A percentile compares a stretch with the other conserved stretches of the same genome.
Conservation (phyloP, 2,797 vertebrate species). For the Pteropus rufus region DNA sequence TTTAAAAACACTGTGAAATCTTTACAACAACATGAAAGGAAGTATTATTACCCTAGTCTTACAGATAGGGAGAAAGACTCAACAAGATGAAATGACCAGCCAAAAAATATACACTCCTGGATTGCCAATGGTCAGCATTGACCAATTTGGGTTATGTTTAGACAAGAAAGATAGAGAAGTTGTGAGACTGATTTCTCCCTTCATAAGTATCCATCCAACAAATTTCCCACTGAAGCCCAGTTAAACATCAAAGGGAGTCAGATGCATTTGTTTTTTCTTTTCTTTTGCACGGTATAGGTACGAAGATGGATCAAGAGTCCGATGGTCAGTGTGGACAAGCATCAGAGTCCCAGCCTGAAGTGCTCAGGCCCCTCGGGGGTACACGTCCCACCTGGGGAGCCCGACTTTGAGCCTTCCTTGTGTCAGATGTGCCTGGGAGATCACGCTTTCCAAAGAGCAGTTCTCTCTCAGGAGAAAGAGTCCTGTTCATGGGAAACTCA, state of each 20-base stretch:
- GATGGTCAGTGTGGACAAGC: constrained; percentile 91
- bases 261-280: constrained; percentile 5
- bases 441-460: constrained; percentile 77
- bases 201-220: background rate
- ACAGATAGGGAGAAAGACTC: background rate
- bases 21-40: background rate
- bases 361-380: constrained; percentile 85
- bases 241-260: background rate
- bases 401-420: constrained; percentile 82
- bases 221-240: background rate
- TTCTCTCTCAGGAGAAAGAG: constrained; percentile 76
- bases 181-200: background rate
- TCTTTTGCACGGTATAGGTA: constrained; percentile 84
- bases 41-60: background rate
- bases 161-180: background rate
- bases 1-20: background rate
- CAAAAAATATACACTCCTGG: background rate
- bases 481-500: constrained; percentile 82
- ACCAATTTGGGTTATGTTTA: background rate
- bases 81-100: background rate
- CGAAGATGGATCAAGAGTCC: constrained; percentile 96
- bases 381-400: constrained; percentile 84
- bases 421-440: constrained; percentile 82
- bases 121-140: background rate
- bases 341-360: constrained; percentile 86